phyloP scores from a whole-genome alignment of 2,113 vertebrate genomes.

The Pan paniscus region DNA sequence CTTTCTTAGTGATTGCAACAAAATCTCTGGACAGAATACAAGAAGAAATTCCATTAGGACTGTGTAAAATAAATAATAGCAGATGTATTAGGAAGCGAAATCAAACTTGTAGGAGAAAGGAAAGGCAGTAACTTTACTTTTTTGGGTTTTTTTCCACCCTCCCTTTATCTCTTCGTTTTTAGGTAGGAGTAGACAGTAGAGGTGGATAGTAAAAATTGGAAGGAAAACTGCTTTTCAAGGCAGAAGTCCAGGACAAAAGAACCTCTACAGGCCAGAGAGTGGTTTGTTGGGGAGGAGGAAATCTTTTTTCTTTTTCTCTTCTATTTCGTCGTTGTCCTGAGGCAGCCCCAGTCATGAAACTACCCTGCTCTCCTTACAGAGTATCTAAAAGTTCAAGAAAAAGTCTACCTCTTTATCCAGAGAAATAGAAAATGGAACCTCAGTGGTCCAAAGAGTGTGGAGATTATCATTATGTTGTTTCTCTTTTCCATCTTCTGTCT shows the following conservation, averaged over 20 bases:
- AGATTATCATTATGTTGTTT: neutral
- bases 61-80: neutral
- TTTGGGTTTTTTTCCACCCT: fast-evolving
- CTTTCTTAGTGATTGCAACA: neutral
- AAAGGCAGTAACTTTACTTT: neutral
- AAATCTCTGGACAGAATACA: neutral
- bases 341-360: neutral
- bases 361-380: neutral
- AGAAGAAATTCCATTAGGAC: neutral
- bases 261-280: neutral
- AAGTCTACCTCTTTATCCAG: neutral
- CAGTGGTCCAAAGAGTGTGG: neutral
- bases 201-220: neutral
- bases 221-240: neutral
- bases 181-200: neutral
- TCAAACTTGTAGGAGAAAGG: neutral
- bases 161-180: neutral
- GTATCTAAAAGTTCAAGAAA: neutral
- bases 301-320: neutral
- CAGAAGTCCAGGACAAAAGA: neutral
- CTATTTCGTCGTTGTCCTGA: neutral
- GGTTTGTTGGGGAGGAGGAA: neutral
- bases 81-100: neutral
- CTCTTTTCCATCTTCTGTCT: neutral
- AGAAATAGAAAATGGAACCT: neutral